These are phyloP conservation scores for Amorpha juglandis DNA, from an alignment of 2,888 invertebrate genomes.

Conservation along the genomic window DNA sequence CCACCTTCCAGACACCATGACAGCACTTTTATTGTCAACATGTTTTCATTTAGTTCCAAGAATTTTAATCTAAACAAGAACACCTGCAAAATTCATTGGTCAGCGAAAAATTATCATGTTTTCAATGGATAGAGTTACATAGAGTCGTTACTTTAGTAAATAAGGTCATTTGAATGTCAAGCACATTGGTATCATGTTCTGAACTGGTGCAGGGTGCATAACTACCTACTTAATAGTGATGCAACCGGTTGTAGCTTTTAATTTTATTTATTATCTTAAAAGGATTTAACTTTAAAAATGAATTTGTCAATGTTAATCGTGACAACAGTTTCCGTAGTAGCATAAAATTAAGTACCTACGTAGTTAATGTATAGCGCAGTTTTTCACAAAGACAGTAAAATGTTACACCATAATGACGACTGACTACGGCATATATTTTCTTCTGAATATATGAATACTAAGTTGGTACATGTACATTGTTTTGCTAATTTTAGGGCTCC, in stretches of 20 bases:
- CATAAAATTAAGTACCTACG: neutral
- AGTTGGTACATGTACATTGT: neutral
- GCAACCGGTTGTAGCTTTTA: too few relatives aligned
- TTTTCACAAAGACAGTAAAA: neutral
- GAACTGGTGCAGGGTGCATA: too few relatives aligned
- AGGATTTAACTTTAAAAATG: neutral
- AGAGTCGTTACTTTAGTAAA: too few relatives aligned
- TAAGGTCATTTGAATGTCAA: too few relatives aligned
- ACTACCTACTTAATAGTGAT: neutral
- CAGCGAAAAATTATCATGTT: too few relatives aligned
- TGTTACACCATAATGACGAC: neutral
- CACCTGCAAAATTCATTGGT: too few relatives aligned
- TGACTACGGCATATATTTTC: neutral
- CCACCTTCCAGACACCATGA: too few relatives aligned
- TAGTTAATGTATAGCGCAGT: neutral
- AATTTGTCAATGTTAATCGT: neutral
- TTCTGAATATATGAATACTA: neutral
- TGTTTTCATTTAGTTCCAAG: too few relatives aligned
- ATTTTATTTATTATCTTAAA: neutral
- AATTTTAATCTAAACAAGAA: too few relatives aligned
- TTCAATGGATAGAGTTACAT: too few relatives aligned
- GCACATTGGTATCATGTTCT: too few relatives aligned
- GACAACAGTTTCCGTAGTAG: neutral
- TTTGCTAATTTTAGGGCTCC: neutral
- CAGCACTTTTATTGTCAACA: too few relatives aligned